Base-by-base conservation (phyloP, 2,888 invertebrate genomes). In the Pelosia muscerda region DNA sequence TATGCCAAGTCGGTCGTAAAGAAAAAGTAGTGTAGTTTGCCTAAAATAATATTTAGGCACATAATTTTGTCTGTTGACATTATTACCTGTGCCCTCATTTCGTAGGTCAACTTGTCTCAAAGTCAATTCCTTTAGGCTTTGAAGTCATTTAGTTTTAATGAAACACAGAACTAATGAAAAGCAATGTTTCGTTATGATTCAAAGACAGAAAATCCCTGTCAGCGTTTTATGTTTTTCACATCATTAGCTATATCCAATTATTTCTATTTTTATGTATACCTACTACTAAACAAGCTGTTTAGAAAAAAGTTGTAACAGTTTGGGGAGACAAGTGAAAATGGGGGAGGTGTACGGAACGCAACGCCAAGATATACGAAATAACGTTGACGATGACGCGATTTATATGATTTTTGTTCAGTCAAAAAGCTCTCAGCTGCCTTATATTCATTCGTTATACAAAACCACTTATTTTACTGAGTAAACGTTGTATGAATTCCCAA, bases 81-180 rank as follows among this genome's bases (percentile, higher is more conserved):
- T 53, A 15, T 31, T 9, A 53, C 19, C 28, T 49, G 28, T 57
- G 23, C n/a, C n/a, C 19, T 61, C 10, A 49, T 26, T 26, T 26
- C 1, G 19, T 19, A 38, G 34, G 34, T 38, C n/a, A n/a, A 38
- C 11, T 49, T 22, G 28, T 31, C 2, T 53, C 3, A 53, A 65
- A 65, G 15, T 28, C 49, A 53, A 59, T 59, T 23, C n/a, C 23
- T 11, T 65, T 34, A 59, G 53, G 57, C 53, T 42, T 58, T 23
- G 38, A 56, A 25, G 63, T 65, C 15, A 28, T 53, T 59, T 34
- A 58, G 23, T 57, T 65, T 49, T 49, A 31, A 23, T 26, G 26
- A 42, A 42, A 58, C 22, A 10, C 6, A 19, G 13, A 23, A 53
- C 28, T 49, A 57, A 28, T 65, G 10, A 53, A 58, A 53, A 53